A percentile compares a stretch with the other conserved stretches of the same genome.
Evolutionary conservation across 2,797 vertebrate species (phyloP).

Genomic region (Squalus acanthias): DNA sequence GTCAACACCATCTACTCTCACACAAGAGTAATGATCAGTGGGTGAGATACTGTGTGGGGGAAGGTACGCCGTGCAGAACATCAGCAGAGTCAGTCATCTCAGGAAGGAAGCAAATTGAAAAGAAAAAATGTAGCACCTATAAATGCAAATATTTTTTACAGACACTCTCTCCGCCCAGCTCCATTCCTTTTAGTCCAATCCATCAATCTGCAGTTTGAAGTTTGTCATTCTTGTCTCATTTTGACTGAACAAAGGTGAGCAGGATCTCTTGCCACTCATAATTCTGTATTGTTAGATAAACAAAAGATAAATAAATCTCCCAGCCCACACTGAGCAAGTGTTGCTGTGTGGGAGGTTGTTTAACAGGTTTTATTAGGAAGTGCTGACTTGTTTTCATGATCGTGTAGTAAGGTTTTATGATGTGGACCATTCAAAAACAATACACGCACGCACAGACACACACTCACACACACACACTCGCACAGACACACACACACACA

Average conservation of each 20-base stretch:
- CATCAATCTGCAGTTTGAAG: neutral
- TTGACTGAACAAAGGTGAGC: neutral
- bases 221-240: neutral
- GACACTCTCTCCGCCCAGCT: neutral
- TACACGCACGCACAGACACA: too few species aligned
- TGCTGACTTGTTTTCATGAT: neutral
- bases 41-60: neutral
- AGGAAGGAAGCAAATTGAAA: neutral
- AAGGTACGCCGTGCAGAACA: neutral
- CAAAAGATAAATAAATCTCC: neutral
- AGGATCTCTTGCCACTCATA: neutral
- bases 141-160: neutral
- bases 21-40: neutral
- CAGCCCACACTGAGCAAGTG: neutral
- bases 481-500: too few species aligned
- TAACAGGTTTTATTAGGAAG: neutral
- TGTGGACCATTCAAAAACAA: neutral
- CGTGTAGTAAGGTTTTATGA: neutral
- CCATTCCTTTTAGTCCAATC: neutral
- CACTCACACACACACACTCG: too few species aligned
- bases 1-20: neutral
- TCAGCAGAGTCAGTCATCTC: neutral
- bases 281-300: neutral
- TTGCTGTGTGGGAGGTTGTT: slow-evolving; percentile 1
- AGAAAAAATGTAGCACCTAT: neutral